Evolutionary conservation across 1,140 invertebrate genomes (phyloP).

Genomic region (Tetraneura akinire): DNA sequence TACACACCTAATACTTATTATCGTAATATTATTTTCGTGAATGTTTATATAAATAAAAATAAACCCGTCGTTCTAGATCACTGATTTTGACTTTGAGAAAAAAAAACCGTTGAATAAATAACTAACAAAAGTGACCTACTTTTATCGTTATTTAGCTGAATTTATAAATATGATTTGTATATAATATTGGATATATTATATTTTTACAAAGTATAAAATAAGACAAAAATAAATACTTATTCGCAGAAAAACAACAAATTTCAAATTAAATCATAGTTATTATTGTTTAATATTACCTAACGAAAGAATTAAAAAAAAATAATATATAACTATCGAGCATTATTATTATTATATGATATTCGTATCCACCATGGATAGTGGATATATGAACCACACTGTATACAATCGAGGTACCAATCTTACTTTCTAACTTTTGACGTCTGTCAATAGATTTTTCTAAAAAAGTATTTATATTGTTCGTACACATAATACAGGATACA

Average conservation of each 20-base stretch:
- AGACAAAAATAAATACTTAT: too few species aligned
- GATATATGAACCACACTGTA: too few species aligned
- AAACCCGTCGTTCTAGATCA: background rate
- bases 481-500: too few species aligned
- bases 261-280: too few species aligned
- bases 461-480: too few species aligned
- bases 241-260: too few species aligned
- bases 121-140: background rate
- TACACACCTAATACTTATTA: too few species aligned
- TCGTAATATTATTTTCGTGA: background rate
- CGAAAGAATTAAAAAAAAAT: too few species aligned
- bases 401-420: conserved; percentile 5
- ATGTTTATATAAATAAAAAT: background rate
- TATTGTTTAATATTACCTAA: too few species aligned
- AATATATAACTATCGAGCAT: too few species aligned
- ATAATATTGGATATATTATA: background rate
- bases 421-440: conserved; percentile 16
- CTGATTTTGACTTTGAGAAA: background rate
- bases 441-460: background rate
- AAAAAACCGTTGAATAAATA: background rate
- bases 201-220: background rate
- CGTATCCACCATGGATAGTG: too few species aligned
- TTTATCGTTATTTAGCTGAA: background rate
- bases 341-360: too few species aligned
- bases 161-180: background rate